Conservation (phyloP, 1,140 invertebrate genomes). For the Drosophila mauritiana region DNA sequence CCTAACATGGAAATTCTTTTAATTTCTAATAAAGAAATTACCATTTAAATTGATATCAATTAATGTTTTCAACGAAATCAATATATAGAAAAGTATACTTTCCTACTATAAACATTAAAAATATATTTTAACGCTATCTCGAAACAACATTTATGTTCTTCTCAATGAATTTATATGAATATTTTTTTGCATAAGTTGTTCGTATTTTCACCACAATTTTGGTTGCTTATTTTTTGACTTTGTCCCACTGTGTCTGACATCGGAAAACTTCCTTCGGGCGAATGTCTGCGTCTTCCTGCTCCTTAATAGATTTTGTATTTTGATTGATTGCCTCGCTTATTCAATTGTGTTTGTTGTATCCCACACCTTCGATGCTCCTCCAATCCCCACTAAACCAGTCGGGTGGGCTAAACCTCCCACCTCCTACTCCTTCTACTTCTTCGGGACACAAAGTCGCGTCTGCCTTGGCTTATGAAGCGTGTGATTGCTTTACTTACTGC, state of each 20-base stretch:
- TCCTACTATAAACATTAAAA: no score
- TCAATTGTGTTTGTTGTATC: conserved; percentile 69
- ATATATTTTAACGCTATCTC: not conserved
- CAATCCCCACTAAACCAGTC: conserved; percentile 30
- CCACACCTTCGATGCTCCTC: not conserved
- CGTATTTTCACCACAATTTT: not conserved
- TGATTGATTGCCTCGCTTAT: conserved; percentile 83
- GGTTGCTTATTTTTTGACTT: not conserved
- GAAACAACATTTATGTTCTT: no score
- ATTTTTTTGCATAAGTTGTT: no score
- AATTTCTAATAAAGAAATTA: not conserved
- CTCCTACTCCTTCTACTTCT: not conserved
- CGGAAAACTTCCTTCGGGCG: conserved; percentile 51
- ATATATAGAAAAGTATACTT: no score
- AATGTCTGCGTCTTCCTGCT: conserved; percentile 48
- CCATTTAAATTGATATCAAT: no score
- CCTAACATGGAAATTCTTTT: not conserved
- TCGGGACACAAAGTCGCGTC: conserved; percentile 59
- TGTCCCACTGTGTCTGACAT: conserved; percentile 38
- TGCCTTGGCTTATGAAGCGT: conserved; percentile 76
- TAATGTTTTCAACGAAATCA: no score
- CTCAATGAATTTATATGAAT: no score
- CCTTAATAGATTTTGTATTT: conserved; percentile 82
- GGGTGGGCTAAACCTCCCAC: conserved; percentile 1
- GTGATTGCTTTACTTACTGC: conserved; percentile 80